A percentile compares a stretch with the other conserved stretches of the same genome.
Evolutionary conservation across 2,888 invertebrate species (phyloP).

Genomic region (Ceriagrion tenellum): DNA sequence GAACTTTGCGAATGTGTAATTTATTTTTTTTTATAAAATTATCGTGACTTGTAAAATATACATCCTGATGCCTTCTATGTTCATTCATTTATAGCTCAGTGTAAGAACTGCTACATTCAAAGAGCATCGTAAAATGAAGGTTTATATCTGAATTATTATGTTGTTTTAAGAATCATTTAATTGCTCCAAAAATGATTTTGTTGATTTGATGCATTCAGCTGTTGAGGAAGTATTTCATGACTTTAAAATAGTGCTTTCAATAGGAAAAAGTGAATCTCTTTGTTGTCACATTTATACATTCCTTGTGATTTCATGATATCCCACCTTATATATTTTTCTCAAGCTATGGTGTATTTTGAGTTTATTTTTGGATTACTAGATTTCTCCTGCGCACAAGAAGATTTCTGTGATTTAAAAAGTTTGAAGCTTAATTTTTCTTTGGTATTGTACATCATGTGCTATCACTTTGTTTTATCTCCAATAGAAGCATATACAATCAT

Average conservation of each 20-base stretch:
- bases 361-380: not conserved
- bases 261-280: not conserved
- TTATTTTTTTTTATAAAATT: too few species aligned
- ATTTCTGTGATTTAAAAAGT: not conserved
- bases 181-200: not conserved
- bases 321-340: not conserved
- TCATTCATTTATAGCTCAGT: too few species aligned
- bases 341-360: not conserved
- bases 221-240: not conserved
- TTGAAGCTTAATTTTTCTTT: not conserved
- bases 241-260: not conserved
- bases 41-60: too few species aligned
- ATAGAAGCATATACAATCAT: not conserved
- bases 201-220: not conserved
- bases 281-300: not conserved
- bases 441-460: not conserved
- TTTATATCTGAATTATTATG: not conserved
- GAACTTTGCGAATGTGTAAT: too few species aligned
- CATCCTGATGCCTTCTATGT: too few species aligned
- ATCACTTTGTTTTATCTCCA: not conserved
- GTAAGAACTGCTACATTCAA: not conserved
- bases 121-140: not conserved
- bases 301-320: not conserved
- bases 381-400: constrained; percentile 7
- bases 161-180: not conserved